Percentiles rank a stretch among this genome's conserved stretches.
These are phyloP conservation scores for Peromyscus attwateri DNA, from an alignment of 2,797 vertebrate genomes.

Conservation along the genomic window DNA sequence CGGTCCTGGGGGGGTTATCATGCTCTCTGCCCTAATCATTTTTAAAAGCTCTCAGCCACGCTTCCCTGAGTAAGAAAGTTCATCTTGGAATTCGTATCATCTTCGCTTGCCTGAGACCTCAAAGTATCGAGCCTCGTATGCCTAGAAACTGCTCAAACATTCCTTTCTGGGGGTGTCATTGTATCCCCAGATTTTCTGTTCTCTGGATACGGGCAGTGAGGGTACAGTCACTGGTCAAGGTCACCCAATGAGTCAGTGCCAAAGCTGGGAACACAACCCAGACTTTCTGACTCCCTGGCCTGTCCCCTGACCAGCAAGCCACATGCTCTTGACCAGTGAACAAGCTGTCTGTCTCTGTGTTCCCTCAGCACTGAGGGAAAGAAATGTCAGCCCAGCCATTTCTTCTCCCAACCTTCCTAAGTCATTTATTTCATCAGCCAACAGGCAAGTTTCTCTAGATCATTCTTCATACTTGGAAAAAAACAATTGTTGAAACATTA, in stretches of 20 bases:
- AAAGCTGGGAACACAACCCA: constrained; percentile 78
- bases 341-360: constrained; percentile 64
- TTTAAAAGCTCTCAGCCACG: constrained; percentile 54
- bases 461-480: constrained; percentile 56
- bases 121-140: not conserved
- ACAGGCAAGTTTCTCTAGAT: not conserved
- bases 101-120: constrained; percentile 59
- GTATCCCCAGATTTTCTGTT: constrained; percentile 8
- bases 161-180: constrained; percentile 72
- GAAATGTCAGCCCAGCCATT: constrained; percentile 11
- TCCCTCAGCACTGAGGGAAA: not conserved
- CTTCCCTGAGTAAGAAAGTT: constrained; percentile 60
- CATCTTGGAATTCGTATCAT: constrained; percentile 50
- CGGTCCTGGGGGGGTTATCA: constrained; percentile 46
- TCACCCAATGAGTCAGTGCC: constrained; percentile 76
- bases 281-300: constrained; percentile 82
- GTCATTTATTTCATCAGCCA: constrained; percentile 56
- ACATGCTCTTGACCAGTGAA: constrained; percentile 74
- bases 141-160: constrained; percentile 67
- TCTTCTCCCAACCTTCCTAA: constrained; percentile 2
- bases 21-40: constrained; percentile 7
- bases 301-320: constrained; percentile 79
- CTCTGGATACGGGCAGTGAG: constrained; percentile 62
- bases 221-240: constrained; percentile 74
- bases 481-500: constrained; percentile 50